Evolutionary conservation across 2,888 invertebrate genomes (phyloP), one percentile per base, ranked within the genome.

Genomic region (Lasioglossum leucozonium): DNA sequence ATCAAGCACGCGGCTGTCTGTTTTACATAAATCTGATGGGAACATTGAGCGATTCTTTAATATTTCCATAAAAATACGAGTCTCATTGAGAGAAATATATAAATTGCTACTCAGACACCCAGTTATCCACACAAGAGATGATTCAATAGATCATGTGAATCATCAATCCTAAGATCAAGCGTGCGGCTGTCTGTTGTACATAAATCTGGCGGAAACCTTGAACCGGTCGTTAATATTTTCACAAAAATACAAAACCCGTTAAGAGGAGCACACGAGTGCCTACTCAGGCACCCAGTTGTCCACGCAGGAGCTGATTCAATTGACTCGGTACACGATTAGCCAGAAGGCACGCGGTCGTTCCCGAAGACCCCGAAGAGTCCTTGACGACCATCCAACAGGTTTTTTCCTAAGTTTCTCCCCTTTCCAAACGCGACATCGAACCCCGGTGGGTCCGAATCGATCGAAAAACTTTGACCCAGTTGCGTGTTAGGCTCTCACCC

Each of bases 391-490:
- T 26, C 75, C 71, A 78, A 83, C 83, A 78, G 82, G 82, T 82
- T 74, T 34, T 71, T 18, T 51, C 18, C 8, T 3, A 8, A 22
- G 37, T 2, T 11, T 40, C 22, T 67, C 5, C 72, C 62, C 44
- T 72, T 67, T 26, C 13, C 22, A n/a, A 58, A 16, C 67, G 11
- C 42, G 72, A 47, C 67, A 72, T 80, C 76, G 73, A 84, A 81
- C 77, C 79, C 69, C 26, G 58, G 42, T 47, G 77, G 55, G 16
- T 30, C 26, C 16, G 79, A 76, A 84, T 73, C 85, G 87, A 88
- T 89, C 79, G 84, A 81, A 82, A 89, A 87, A 89, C 84, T 89
- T 88, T 87, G 82, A 75, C 72, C 80, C 75, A 86, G 75, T 88
- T 88, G 30, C 74, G 30, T 55, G 58, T 51, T 65, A 34, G 22